Base-by-base conservation (phyloP, 1,140 invertebrate genomes). In the Panagrolaimus sp. region DNA sequence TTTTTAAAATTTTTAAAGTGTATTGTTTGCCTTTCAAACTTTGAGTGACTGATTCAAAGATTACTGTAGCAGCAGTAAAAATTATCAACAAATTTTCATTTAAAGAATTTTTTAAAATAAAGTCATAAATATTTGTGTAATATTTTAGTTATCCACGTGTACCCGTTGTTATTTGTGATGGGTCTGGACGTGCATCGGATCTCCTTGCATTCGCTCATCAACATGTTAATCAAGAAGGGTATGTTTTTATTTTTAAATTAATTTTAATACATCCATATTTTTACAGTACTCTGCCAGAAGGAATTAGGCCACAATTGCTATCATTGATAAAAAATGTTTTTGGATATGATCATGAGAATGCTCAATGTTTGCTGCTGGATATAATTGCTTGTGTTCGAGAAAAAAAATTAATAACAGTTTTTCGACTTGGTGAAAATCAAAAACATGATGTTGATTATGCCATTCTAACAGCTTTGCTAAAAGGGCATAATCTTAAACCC, bases 191-290 rank as follows among this genome's bases (percentile, higher is more conserved):
- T 78, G 93, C 94, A 6, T 92, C 94, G 32, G 95, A 98, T 87
- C 88, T 98, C 46, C 89, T 98, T 65, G 92, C 94, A 69, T 96
- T 96, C 84, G 91, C 93, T 75, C 92, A 96, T 86, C 93, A 94
- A 89, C 43, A 65, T 52, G 64, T 76, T 12, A 65, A 67, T 21
- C 75, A 76, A 46, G 64, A 82, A 58, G 78, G 79, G 79, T 78
- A 65, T 48, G 67, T 63, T 38, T 38, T 7, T 38, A 38, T 4
- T 38, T 38, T 38, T 38, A 38, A 38, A 38, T n/a, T n/a, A n/a
- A n/a, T n/a, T n/a, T n/a, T n/a, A n/a, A n/a, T n/a, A n/a, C n/a
- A n/a, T n/a, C n/a, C n/a, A 38, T 38, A 4, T 7, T 38, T 15
- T 48, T 79, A 45, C 44, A 79, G 78, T 55, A 63, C 70, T 21